Conservation (phyloP, 2,113 vertebrate genomes). For the Scopus umbretta region DNA sequence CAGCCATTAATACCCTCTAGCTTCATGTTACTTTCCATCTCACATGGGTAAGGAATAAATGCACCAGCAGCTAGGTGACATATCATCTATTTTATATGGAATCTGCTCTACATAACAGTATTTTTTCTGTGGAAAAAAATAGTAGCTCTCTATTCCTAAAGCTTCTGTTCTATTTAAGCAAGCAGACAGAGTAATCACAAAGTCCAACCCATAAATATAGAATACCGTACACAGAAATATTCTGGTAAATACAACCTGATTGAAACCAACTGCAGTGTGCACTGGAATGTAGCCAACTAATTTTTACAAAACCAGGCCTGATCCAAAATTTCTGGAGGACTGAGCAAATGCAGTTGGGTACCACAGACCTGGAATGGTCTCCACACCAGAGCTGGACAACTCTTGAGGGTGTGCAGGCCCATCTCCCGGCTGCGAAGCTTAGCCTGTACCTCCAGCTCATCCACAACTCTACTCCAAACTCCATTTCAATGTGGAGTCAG, state of each 20-base stretch:
- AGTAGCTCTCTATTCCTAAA: background rate
- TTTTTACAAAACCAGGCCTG: background rate
- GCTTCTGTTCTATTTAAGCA: background rate
- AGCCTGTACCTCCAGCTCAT: background rate
- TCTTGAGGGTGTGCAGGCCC: background rate
- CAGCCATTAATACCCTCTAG: background rate
- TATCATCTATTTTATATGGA: background rate
- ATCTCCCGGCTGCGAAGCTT: rapidly evolving
- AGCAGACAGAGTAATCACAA: background rate
- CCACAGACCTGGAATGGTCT: background rate
- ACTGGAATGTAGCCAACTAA: background rate
- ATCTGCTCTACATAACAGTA: background rate
- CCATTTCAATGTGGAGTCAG: background rate
- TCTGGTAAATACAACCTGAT: background rate
- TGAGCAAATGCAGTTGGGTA: background rate
- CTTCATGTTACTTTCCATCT: background rate
- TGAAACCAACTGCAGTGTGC: background rate
- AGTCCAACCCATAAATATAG: background rate
- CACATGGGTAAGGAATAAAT: background rate
- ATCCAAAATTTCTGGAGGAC: background rate
- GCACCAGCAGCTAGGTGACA: background rate
- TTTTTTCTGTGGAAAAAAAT: background rate
- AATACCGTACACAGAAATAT: background rate
- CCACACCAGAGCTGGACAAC: background rate
- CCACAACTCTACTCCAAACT: background rate